Evolutionary conservation across 2,888 invertebrate species (phyloP).

Genomic region (Steinernema hermaphroditum): DNA sequence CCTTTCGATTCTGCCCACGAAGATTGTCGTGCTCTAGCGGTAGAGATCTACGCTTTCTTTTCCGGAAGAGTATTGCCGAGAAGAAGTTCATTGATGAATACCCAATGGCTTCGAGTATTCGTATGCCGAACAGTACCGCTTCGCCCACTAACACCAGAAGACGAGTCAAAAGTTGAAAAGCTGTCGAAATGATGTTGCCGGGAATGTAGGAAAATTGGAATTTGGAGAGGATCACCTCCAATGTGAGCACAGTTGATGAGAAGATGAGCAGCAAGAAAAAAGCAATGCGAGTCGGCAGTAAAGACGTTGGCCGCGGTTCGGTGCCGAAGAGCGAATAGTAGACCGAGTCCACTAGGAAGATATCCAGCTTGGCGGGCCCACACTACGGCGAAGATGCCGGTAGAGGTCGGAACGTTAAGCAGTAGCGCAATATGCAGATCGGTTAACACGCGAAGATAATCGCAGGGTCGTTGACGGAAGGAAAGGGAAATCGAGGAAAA

Average conservation of each 20-base stretch:
- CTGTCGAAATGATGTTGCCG: not conserved
- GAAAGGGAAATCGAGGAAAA: conserved; percentile 31
- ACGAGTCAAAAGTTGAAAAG: not conserved
- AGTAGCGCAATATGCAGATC: conserved; percentile 6
- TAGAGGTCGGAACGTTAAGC: not conserved
- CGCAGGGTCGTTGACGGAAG: conserved; percentile 10
- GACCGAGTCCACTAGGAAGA: conserved; percentile 9
- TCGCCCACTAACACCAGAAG: not conserved
- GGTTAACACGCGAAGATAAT: conserved; percentile 8
- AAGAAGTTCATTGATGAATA: not conserved
- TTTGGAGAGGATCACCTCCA: not conserved
- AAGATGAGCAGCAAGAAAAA: not conserved
- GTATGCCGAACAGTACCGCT: not conserved
- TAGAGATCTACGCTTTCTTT: conserved; percentile 7
- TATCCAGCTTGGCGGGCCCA: not conserved
- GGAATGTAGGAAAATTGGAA: not conserved
- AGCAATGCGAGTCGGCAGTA: not conserved
- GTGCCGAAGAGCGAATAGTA: conserved; percentile 12
- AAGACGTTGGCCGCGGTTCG: not conserved
- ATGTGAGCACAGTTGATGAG: not conserved
- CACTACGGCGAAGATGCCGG: not conserved
- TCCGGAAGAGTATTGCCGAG: not conserved
- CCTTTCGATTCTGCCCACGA: not conserved
- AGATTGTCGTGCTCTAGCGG: not conserved
- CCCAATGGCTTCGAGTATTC: not conserved